A percentile compares a stretch with the other conserved stretches of the same genome.
These are phyloP conservation scores for Calvadosia cruxmelitensis DNA, from an alignment of 30 jellyfish, hydroid and myxozoan species.

Conservation along the genomic window DNA sequence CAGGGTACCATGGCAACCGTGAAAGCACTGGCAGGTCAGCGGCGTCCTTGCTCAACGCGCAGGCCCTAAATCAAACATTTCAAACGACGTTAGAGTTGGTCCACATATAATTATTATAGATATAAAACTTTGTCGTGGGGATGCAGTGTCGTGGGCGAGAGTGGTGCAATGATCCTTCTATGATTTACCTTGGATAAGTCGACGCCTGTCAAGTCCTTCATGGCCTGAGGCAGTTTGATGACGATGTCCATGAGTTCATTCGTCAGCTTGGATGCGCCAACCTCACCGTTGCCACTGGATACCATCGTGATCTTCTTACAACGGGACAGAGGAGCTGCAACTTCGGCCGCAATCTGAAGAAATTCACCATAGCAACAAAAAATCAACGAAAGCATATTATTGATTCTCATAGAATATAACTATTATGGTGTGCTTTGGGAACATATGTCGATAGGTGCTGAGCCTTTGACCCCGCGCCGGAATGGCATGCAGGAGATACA, in stretches of 20 bases:
- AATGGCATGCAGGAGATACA: too few relatives aligned
- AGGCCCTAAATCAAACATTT: not conserved
- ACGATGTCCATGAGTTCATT: constrained; percentile 88
- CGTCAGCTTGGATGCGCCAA: constrained; percentile 87
- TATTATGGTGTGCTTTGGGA: too few relatives aligned
- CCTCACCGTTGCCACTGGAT: constrained; percentile 87
- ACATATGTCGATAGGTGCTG: too few relatives aligned
- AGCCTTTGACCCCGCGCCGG: too few relatives aligned
- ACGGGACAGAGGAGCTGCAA: constrained; percentile 82
- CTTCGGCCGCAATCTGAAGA: constrained; percentile 87
- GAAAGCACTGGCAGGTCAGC: not conserved
- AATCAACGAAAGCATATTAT: too few relatives aligned
- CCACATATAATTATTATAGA: not conserved
- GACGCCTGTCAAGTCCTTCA: constrained; percentile 93
- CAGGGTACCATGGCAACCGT: too few relatives aligned
- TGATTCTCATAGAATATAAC: too few relatives aligned
- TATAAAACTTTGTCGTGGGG: too few relatives aligned
- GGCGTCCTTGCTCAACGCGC: not conserved
- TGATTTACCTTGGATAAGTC: constrained; percentile 70
- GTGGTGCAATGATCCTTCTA: not conserved
- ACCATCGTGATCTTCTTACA: constrained; percentile 89
- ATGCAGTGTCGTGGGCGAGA: not conserved
- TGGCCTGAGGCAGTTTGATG: constrained; percentile 80
- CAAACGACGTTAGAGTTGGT: not conserved
- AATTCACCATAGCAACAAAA: not conserved